Conservation (phyloP, 2,797 vertebrate species). For the Acanthornis magna region DNA sequence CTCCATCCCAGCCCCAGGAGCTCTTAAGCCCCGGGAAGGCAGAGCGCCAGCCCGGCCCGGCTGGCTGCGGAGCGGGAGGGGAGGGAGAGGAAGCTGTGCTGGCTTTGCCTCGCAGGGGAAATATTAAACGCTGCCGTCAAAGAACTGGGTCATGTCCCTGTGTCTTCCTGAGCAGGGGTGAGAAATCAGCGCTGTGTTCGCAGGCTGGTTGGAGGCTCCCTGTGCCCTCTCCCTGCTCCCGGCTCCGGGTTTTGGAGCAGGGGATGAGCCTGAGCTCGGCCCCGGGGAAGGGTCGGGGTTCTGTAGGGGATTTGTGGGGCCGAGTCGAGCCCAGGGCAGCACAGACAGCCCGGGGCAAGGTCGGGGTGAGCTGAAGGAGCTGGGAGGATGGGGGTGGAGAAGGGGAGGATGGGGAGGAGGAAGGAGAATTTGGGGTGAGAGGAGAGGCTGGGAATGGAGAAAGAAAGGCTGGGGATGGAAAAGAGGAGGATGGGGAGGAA, state of each 20-base stretch:
- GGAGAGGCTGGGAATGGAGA: background rate
- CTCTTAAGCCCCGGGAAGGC: background rate
- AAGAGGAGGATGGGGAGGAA: background rate
- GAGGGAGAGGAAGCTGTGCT: conserved; percentile 4
- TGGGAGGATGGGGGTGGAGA: background rate
- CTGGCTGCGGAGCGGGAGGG: background rate
- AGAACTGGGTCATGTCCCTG: conserved; percentile 17
- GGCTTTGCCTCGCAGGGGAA: conserved; percentile 9
- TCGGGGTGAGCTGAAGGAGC: background rate
- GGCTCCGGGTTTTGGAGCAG: background rate
- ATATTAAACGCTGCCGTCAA: background rate
- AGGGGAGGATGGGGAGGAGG: fast-evolving
- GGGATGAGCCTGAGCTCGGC: background rate
- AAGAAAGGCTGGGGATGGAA: background rate
- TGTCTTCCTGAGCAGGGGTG: background rate
- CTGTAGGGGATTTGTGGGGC: background rate
- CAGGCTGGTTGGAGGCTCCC: background rate
- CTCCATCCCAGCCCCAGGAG: background rate
- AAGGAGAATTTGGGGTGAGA: fast-evolving
- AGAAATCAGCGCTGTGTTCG: background rate
- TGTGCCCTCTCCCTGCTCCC: background rate
- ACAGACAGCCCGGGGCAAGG: background rate
- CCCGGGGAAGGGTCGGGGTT: background rate
- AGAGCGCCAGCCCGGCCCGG: background rate
- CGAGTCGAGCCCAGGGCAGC: background rate